phyloP scores from a whole-genome alignment of 1,140 invertebrate genomes.

The Luehdorfia chinensis region DNA sequence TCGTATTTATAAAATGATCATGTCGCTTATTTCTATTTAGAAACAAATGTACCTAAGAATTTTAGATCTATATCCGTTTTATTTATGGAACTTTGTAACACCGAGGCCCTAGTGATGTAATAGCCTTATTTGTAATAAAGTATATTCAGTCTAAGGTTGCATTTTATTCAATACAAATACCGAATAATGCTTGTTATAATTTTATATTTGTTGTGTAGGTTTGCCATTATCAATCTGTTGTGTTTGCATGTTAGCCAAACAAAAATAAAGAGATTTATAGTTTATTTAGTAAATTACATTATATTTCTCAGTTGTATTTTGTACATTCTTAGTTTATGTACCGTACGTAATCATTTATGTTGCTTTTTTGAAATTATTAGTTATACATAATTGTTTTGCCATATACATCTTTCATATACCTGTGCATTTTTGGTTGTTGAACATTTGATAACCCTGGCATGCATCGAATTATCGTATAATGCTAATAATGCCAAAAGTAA shows the following conservation, averaged over 20 bases:
- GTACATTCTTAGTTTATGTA: slow-evolving; percentile 12
- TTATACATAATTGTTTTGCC: too few species aligned
- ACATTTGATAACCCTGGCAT: too few species aligned
- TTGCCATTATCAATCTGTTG: slow-evolving; percentile 61
- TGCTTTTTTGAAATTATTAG: neutral
- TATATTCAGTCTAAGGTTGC: slow-evolving; percentile 60
- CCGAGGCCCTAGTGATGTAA: slow-evolving; percentile 52
- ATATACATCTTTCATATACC: too few species aligned
- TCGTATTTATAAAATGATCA: slow-evolving; percentile 35
- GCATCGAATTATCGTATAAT: too few species aligned
- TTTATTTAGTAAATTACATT: too few species aligned
- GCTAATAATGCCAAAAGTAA: too few species aligned
- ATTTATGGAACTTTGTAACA: slow-evolving; percentile 66
- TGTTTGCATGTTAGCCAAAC: slow-evolving; percentile 42
- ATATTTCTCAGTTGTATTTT: slow-evolving; percentile 9
- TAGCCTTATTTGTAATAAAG: slow-evolving; percentile 72
- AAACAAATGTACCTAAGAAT: slow-evolving; percentile 36
- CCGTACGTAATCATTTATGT: neutral
- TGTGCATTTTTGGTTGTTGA: too few species aligned
- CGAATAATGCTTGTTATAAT: slow-evolving; percentile 43
- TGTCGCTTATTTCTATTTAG: slow-evolving; percentile 41
- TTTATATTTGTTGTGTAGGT: slow-evolving; percentile 70
- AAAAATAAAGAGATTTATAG: slow-evolving; percentile 1
- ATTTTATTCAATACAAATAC: slow-evolving; percentile 64
- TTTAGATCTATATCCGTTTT: slow-evolving; percentile 38